Conservation (phyloP, 2,113 vertebrate species). For the Sander lucioperca region DNA sequence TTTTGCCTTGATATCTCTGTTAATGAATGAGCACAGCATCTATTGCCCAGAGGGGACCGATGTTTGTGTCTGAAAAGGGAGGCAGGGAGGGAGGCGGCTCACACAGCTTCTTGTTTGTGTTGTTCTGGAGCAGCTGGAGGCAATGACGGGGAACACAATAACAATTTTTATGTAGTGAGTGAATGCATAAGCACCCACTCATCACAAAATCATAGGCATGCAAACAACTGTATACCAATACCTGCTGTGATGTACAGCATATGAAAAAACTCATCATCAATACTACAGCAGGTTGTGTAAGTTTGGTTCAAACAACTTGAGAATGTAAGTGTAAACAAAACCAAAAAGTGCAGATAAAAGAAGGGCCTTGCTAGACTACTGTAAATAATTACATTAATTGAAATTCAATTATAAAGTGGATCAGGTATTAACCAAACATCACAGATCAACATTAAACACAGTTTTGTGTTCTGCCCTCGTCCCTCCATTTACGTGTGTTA, state of each 20-base stretch:
- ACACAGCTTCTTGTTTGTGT: conserved; percentile 67
- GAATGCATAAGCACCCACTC: conserved; percentile 69
- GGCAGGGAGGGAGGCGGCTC: conserved; percentile 18
- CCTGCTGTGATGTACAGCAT: conserved; percentile 56
- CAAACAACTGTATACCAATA: conserved; percentile 60
- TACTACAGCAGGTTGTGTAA: conserved; percentile 16
- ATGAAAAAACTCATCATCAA: conserved; percentile 32
- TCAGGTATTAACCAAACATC: neutral
- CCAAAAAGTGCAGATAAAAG: neutral
- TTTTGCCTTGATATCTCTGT: conserved; percentile 76
- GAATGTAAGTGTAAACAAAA: conserved; percentile 32
- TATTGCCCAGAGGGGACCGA: conserved; percentile 60
- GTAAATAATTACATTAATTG: neutral
- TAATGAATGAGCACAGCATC: conserved; percentile 71
- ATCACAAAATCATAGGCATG: conserved; percentile 61
- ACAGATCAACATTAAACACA: neutral
- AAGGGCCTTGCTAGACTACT: neutral
- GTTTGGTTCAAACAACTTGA: conserved; percentile 1
- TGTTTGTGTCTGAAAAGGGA: conserved; percentile 62
- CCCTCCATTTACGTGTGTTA: neutral
- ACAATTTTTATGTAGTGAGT: conserved; percentile 67
- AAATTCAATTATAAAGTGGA: neutral
- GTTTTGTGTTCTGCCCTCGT: neutral
- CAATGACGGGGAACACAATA: conserved; percentile 75
- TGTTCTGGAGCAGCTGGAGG: conserved; percentile 79